Percentiles rank a stretch among this genome's conserved stretches.
These are phyloP conservation scores for Chrysolina americana DNA, from an alignment of 2,888 invertebrate species.

Conservation along the genomic window DNA sequence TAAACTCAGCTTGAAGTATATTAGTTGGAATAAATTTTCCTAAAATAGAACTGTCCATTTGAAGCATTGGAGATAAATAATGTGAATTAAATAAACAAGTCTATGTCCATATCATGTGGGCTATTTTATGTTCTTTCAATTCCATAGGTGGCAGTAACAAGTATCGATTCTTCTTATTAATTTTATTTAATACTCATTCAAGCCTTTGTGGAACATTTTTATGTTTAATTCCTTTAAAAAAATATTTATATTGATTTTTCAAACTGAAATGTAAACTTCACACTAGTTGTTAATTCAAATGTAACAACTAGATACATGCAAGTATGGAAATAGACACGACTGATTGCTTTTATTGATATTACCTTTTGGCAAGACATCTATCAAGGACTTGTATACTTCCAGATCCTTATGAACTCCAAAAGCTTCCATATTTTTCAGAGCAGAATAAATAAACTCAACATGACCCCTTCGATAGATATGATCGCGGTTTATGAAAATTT, in stretches of 20 bases:
- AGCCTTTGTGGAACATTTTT: no score
- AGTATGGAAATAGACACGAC: neutral
- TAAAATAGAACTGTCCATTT: constrained; percentile 30
- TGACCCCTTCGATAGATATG: constrained; percentile 82
- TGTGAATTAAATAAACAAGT: neutral
- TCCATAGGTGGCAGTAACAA: no score
- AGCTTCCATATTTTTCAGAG: constrained; percentile 88
- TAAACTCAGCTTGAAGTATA: constrained; percentile 88
- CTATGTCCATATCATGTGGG: neutral
- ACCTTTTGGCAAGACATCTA: constrained; percentile 89
- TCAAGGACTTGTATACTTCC: constrained; percentile 87
- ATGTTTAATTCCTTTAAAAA: no score
- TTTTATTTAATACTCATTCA: no score
- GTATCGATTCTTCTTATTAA: no score
- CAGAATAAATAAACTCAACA: constrained; percentile 95
- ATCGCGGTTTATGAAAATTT: constrained; percentile 80
- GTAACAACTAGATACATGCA: neutral
- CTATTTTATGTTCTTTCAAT: neutral
- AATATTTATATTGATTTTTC: no score
- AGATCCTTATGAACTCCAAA: constrained; percentile 91
- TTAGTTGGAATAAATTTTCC: constrained; percentile 87
- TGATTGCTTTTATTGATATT: constrained; percentile 6
- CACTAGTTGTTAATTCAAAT: no score
- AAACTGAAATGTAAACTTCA: no score
- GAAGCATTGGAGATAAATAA: neutral